phyloP scores from a whole-genome alignment of 1,140 invertebrate genomes.

The Pomacea maculata region DNA sequence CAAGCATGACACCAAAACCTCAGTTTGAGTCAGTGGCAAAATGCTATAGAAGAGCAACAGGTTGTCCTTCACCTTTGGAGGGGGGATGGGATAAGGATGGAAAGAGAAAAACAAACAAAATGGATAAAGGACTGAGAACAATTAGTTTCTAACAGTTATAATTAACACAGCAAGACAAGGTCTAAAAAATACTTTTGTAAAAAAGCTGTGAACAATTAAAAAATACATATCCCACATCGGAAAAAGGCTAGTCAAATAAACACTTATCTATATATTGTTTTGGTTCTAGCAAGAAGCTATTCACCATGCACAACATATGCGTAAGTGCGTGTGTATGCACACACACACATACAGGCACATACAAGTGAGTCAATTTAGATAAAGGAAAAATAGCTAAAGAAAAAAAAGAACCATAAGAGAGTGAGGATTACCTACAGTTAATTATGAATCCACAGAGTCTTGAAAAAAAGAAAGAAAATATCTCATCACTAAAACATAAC shows the following conservation, averaged over 20 bases:
- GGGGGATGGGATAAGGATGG: background rate
- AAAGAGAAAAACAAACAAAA: too few species aligned
- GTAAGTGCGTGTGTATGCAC: background rate
- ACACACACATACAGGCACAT: background rate
- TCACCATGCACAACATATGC: background rate
- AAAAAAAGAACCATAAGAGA: too few species aligned
- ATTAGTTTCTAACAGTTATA: too few species aligned
- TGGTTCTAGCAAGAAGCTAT: background rate
- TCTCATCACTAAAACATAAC: too few species aligned
- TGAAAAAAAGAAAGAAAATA: background rate
- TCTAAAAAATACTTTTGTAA: too few species aligned
- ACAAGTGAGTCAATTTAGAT: background rate
- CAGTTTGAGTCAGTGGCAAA: constrained; percentile 14
- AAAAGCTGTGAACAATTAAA: background rate
- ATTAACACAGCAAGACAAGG: too few species aligned
- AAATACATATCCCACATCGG: background rate
- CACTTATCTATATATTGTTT: background rate
- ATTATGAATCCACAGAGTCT: background rate
- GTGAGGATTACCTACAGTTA: too few species aligned
- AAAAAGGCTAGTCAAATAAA: background rate
- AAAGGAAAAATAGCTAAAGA: background rate
- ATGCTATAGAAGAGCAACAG: constrained; percentile 11
- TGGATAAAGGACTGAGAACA: too few species aligned
- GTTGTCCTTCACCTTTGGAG: background rate
- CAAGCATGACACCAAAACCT: constrained; percentile 16